phyloP scores from a whole-genome alignment of 1,140 invertebrate genomes.

The Lordiphosa clarofinis region DNA sequence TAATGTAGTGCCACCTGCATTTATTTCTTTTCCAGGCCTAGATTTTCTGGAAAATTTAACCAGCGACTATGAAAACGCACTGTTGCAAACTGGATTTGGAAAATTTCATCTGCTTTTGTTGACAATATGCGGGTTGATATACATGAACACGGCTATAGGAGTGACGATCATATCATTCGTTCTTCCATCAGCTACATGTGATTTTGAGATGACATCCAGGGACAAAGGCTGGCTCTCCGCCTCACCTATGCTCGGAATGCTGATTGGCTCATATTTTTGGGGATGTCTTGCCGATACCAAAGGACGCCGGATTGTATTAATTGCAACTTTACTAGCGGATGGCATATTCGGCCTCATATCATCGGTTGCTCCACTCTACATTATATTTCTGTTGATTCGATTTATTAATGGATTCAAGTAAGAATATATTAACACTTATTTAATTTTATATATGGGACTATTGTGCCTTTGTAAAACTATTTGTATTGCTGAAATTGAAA shows the following conservation, averaged over 20 bases:
- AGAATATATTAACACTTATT: slow-evolving; percentile 71
- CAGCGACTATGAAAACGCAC: slow-evolving; percentile 55
- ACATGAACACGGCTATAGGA: slow-evolving; percentile 89
- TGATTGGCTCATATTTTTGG: slow-evolving; percentile 94
- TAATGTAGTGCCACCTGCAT: not conserved
- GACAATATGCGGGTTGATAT: slow-evolving; percentile 86
- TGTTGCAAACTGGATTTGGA: slow-evolving; percentile 85
- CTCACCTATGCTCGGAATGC: slow-evolving; percentile 91
- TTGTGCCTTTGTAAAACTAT: too few species aligned
- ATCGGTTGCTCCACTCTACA: slow-evolving; percentile 88
- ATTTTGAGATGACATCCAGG: slow-evolving; percentile 87
- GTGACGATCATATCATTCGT: slow-evolving; percentile 92
- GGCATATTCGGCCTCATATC: slow-evolving; percentile 87
- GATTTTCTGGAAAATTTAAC: slow-evolving; percentile 52
- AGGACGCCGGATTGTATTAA: slow-evolving; percentile 87
- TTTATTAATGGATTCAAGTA: slow-evolving; percentile 93
- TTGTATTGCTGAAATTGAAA: too few species aligned
- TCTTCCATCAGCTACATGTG: slow-evolving; percentile 87
- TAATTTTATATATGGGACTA: too few species aligned
- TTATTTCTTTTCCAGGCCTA: slow-evolving; percentile 30
- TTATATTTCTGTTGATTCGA: slow-evolving; percentile 87
- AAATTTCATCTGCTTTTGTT: slow-evolving; percentile 87
- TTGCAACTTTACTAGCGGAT: slow-evolving; percentile 88
- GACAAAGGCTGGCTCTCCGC: slow-evolving; percentile 88
- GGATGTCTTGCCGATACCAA: slow-evolving; percentile 91